phyloP scores from a whole-genome alignment of 2,113 vertebrate species.

The Lycaon pictus region DNA sequence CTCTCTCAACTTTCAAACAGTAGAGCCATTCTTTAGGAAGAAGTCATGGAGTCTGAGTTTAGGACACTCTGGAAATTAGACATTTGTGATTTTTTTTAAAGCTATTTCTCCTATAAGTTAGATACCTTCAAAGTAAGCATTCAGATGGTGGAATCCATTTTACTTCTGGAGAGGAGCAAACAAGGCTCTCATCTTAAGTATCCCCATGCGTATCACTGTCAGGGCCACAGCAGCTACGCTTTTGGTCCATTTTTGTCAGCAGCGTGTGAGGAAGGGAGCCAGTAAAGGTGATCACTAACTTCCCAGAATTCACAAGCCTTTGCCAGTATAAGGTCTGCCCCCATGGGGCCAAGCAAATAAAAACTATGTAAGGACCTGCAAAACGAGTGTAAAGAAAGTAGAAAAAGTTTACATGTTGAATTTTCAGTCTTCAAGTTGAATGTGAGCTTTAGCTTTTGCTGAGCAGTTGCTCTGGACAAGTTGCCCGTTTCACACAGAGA shows the following conservation, averaged over 20 bases:
- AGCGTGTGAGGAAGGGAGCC: not conserved
- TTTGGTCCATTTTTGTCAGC: too few species aligned
- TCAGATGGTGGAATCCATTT: conserved; percentile 14
- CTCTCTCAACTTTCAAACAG: conserved; percentile 61
- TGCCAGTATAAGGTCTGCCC: not conserved
- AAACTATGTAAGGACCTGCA: not conserved
- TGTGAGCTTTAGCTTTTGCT: not conserved
- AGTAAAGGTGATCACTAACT: rapidly evolving
- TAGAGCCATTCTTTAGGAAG: conserved; percentile 64
- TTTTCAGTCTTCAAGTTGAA: conserved; percentile 11
- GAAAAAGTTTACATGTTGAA: not conserved
- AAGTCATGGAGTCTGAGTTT: not conserved
- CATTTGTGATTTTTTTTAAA: conserved; percentile 31
- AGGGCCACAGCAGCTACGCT: not conserved
- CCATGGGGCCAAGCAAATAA: not conserved
- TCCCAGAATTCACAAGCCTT: not conserved
- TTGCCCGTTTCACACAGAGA: not conserved
- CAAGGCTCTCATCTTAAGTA: not conserved
- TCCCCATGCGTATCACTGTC: not conserved
- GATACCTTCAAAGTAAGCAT: not conserved
- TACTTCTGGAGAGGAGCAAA: not conserved
- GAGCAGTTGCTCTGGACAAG: not conserved
- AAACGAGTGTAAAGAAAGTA: not conserved
- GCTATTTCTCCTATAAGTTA: not conserved
- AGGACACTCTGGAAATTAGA: not conserved